phyloP scores from a whole-genome alignment of 1,140 invertebrate species.

The Drosophila rhopaloa region DNA sequence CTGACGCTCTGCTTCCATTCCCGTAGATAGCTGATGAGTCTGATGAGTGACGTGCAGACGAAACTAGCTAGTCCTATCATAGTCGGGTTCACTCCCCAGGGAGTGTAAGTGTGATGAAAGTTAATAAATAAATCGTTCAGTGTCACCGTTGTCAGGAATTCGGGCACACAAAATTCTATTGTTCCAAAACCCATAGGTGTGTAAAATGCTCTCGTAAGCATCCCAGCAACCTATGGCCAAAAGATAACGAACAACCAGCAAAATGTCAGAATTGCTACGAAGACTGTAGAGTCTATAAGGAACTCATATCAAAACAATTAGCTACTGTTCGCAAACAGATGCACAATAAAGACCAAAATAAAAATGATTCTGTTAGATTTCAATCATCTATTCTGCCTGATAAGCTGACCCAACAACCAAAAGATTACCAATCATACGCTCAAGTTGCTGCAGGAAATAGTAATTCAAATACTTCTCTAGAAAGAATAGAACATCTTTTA shows the following conservation, averaged over 20 bases:
- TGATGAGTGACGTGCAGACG: too few species aligned
- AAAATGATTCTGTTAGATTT: background rate
- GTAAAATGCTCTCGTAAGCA: conserved; percentile 82
- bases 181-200: conserved; percentile 37
- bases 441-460: background rate
- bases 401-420: background rate
- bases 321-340: background rate
- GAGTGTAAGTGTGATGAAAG: too few species aligned
- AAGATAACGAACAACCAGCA: conserved; percentile 46
- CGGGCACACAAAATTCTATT: background rate
- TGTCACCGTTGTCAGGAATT: background rate
- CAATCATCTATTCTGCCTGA: too few species aligned
- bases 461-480: background rate
- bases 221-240: conserved; percentile 50
- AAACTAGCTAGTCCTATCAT: too few species aligned
- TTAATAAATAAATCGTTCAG: background rate
- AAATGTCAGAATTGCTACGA: conserved; percentile 76
- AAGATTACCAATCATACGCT: background rate
- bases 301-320: conserved; percentile 21
- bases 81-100: too few species aligned
- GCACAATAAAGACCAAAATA: background rate
- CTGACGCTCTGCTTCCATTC: too few species aligned
- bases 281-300: conserved; percentile 20
- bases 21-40: too few species aligned
- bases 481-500: background rate